phyloP scores from a whole-genome alignment of 2,113 vertebrate species.

The Hassar affinis region DNA sequence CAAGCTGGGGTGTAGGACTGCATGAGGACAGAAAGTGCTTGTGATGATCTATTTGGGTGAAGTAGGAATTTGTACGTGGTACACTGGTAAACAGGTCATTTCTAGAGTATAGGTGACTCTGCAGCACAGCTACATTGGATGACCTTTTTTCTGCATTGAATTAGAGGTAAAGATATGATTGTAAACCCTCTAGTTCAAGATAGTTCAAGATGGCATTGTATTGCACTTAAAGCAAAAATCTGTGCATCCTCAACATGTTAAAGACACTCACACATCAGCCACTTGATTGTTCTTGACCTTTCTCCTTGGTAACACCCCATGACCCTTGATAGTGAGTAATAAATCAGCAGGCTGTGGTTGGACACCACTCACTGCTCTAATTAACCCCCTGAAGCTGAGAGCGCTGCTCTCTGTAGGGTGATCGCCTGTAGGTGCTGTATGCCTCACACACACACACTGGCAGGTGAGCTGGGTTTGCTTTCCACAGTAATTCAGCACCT shows the following conservation, averaged over 20 bases:
- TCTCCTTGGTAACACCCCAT: constrained; percentile 26
- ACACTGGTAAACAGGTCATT: background rate
- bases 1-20: background rate
- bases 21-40: background rate
- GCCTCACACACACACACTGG: constrained; percentile 4
- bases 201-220: background rate
- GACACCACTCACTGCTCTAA: constrained; percentile 41
- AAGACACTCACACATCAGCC: constrained; percentile 3
- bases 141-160: background rate
- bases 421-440: constrained; percentile 24
- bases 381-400: constrained; percentile 43
- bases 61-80: background rate
- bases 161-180: background rate
- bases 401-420: constrained; percentile 33
- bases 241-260: background rate
- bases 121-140: background rate
- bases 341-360: constrained; percentile 38
- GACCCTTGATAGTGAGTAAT: constrained; percentile 38
- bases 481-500: constrained; percentile 9
- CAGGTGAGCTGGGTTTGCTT: background rate
- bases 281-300: constrained; percentile 40
- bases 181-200: background rate
- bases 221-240: constrained; percentile 11
- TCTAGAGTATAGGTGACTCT: background rate
- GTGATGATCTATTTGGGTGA: background rate